Base-by-base conservation (phyloP, 2,888 invertebrate species). In the Dryococelus australis region DNA sequence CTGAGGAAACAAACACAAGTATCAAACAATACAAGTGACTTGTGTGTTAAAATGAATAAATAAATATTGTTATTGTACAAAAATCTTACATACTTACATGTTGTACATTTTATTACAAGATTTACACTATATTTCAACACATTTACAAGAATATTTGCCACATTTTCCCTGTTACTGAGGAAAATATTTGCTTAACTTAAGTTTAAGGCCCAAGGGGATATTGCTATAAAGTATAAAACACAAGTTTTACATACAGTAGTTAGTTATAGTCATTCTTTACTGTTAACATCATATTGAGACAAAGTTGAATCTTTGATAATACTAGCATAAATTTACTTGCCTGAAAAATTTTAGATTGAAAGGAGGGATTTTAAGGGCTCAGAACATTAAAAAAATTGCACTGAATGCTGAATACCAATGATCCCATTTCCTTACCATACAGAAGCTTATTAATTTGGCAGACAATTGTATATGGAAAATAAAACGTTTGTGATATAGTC, bases 1-100 rank as follows among this genome's bases (percentile, higher is more conserved):
- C 24, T 65, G 20, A 16, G 65, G 20, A 65, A 65, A 65, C n/a
- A 65, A 65, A 65, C 65, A 65, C 65, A 65, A 65, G 24, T 65
- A 65, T 65, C 65, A 65, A 65, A 13, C 16, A 65, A 65, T 65
- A 65, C 16, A 65, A 65, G 65, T 65, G 65, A 65, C 65, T 65
- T 65, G 24, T 65, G 65, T 65, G 65, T 65, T 65, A 65, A 65
- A 65, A 65, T 65, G 65, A 65, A 65, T 65, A 65, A 65, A 65
- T 65, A 65, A 65, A 65, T 65, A 65, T 10, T 65, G 65, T 24
- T 65, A 65, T 65, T 65, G 65, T 65, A 65, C 65, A 65, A 65
- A 65, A 65, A 65, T 65, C 65, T 65, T 65, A 65, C 65, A 65
- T 65, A 65, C 65, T 65, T 65, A 65, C 65, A 65, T 65, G 65